Evolutionary conservation across 2,797 vertebrate genomes (phyloP).

Genomic region (Spinus pinus): DNA sequence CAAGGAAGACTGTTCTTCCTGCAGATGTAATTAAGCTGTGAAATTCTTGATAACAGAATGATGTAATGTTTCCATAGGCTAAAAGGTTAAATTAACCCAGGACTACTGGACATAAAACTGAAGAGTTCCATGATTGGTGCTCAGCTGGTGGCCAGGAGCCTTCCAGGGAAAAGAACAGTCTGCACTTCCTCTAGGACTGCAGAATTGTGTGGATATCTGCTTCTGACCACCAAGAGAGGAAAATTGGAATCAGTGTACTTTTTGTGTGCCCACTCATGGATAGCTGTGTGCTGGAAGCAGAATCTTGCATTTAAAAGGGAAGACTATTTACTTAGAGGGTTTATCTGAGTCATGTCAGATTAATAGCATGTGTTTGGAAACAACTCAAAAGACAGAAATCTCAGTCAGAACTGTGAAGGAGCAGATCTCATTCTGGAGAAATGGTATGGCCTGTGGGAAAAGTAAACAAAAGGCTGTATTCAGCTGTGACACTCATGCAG

Average conservation of each 20-base stretch:
- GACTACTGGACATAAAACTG: background rate
- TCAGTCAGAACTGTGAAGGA: background rate
- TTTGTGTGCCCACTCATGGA: background rate
- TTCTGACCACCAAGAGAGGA: background rate
- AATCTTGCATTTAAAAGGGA: background rate
- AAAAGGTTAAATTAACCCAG: background rate
- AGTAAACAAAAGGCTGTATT: background rate
- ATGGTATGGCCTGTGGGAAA: background rate
- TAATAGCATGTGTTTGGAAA: background rate
- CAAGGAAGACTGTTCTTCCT: background rate
- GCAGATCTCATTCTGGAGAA: background rate
- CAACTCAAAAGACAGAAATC: background rate
- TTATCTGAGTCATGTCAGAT: background rate
- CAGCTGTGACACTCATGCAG: background rate
- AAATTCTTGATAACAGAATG: background rate
- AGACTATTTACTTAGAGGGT: background rate
- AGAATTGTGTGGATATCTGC: background rate
- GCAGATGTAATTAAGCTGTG: background rate
- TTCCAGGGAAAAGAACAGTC: background rate
- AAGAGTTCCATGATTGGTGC: background rate
- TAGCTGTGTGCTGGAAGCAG: background rate
- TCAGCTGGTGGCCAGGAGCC: background rate
- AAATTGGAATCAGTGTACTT: background rate
- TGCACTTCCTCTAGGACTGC: background rate
- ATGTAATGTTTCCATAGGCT: background rate